Base-by-base conservation (phyloP, 23 tunicate genomes). In the Aplidium turbinatum region DNA sequence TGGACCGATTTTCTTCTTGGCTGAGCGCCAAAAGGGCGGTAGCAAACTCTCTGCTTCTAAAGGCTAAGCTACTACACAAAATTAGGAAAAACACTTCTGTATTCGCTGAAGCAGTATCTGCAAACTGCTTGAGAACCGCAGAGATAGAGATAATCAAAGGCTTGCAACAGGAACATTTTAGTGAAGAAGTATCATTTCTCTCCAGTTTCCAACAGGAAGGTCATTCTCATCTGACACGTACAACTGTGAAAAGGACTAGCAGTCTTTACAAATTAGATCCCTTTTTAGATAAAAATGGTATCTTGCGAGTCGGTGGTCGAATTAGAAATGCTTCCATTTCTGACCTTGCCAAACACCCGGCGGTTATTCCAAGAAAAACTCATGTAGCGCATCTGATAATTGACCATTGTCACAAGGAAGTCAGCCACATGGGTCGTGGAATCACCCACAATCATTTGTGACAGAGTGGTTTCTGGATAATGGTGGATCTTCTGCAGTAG, bases 371-470 rank as follows among this genome's bases (percentile, higher is more conserved):
- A 4, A 31, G 29, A 62, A 7, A 23, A 11, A 19, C 24, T 31
- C 69, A 62, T 38, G 22, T 62, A 24, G 29, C 69, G 18, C 19
- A 31, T 11, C 9, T 62, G 69, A 62, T 62, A 24, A 28, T 62
- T 19, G 18, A n/a, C 26, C 38, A 62, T 28, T 62, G 29, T 28
- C 69, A 25, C 39, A 32, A 62, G 19, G 69, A 62, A 31, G 39
- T 62, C 29, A 24, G 39, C 69, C 69, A 62, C 22, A 11, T 62
- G 6, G 69, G 69, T 7, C 19, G 69, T 4, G 38, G 69, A 7
- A 62, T 28, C 9, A 62, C 69, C 20, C 69, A 62, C 13, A 62
- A 62, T 62, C 38, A 62, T 62, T 19, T 62, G 4, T 9, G 69
- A 18, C 69, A 62, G 20, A 62, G 29, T 28, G 69, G 69, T 4